Conservation (phyloP, 1,140 invertebrate species). For the Oscheius sp. region DNA sequence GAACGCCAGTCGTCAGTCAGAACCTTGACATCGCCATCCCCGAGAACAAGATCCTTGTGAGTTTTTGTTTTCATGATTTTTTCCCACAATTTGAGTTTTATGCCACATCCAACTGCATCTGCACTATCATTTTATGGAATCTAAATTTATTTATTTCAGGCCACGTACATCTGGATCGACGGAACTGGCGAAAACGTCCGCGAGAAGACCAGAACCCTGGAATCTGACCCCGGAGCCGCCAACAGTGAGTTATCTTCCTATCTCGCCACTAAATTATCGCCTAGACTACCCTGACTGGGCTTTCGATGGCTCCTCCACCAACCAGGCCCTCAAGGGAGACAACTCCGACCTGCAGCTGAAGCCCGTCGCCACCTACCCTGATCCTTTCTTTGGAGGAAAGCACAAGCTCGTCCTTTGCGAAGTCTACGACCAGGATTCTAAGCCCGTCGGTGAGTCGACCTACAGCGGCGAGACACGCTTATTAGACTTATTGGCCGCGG, state of each 20-base stretch:
- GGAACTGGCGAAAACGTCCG: conserved; percentile 81
- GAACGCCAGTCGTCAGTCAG: not conserved
- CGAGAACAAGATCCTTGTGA: conserved; percentile 10
- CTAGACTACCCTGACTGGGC: conserved; percentile 91
- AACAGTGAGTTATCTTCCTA: not conserved
- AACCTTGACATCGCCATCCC: not conserved
- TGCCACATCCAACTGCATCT: not conserved
- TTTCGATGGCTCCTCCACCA: conserved; percentile 79
- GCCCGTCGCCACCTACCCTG: conserved; percentile 83
- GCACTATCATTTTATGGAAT: not conserved
- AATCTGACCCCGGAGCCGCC: not conserved
- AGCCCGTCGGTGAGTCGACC: conserved; percentile 73
- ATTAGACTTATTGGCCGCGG: too few species aligned
- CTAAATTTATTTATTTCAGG: not conserved
- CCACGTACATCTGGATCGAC: conserved; percentile 68
- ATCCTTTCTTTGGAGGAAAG: conserved; percentile 84
- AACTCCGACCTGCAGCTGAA: conserved; percentile 71
- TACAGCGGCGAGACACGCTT: too few species aligned
- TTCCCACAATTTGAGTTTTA: not conserved
- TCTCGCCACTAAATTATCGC: not conserved
- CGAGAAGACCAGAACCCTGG: conserved; percentile 76
- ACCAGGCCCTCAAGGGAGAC: conserved; percentile 67
- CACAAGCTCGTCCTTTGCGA: conserved; percentile 88
- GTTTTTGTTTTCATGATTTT: not conserved
- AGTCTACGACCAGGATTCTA: conserved; percentile 72